phyloP scores from a whole-genome alignment of 2,113 vertebrate species.

The Melanerpes formicivorus region DNA sequence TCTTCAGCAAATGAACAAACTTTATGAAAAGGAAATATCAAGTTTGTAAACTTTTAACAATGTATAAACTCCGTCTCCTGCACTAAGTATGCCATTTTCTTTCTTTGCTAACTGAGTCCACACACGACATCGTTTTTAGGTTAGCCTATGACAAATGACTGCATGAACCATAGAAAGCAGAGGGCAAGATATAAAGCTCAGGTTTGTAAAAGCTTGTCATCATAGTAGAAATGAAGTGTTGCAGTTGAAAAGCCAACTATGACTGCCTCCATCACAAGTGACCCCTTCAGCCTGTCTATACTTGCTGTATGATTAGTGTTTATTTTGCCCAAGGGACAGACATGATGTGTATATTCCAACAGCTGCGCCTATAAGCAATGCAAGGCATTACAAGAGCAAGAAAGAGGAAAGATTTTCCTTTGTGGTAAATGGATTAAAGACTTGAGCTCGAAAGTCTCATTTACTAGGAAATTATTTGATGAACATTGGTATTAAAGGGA shows the following conservation, averaged over 20 bases:
- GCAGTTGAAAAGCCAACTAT: slow-evolving; percentile 3
- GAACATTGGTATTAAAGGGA: not conserved
- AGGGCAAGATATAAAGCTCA: slow-evolving; percentile 24
- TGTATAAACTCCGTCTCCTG: not conserved
- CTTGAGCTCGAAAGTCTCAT: not conserved
- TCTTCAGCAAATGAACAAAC: not conserved
- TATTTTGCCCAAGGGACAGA: not conserved
- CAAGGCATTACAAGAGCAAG: not conserved
- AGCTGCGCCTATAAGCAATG: not conserved
- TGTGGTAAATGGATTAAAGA: not conserved
- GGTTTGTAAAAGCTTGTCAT: slow-evolving; percentile 27
- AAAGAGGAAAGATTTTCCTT: not conserved
- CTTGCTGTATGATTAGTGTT: slow-evolving; percentile 12
- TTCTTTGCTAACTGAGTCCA: not conserved
- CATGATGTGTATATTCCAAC: not conserved
- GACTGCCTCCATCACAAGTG: slow-evolving; percentile 7
- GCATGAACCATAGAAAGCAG: not conserved
- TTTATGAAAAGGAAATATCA: not conserved
- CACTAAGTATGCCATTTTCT: not conserved
- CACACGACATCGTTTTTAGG: not conserved
- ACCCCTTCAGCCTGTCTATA: not conserved
- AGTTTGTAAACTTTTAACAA: not conserved
- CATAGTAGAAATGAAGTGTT: slow-evolving; percentile 5
- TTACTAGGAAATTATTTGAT: not conserved
- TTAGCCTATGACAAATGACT: slow-evolving; percentile 43